A percentile compares a stretch with the other conserved stretches of the same genome.
phyloP scores from a whole-genome alignment of 2,888 invertebrate species.

The Spialia ferax region DNA sequence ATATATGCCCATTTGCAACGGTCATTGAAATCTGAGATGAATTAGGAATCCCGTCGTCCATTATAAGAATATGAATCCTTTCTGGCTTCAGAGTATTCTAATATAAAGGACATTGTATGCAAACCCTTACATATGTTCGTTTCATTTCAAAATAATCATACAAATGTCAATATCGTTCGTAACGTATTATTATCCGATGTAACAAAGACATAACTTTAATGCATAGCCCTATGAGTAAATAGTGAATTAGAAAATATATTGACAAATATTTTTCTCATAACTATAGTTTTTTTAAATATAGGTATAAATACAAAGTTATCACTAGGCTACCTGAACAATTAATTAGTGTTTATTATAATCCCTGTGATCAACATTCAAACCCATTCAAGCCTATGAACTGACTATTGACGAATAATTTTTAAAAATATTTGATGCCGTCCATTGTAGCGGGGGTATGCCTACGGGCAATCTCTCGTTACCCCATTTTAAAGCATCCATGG shows the following conservation, averaged over 20 bases:
- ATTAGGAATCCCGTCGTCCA: slow-evolving; percentile 3
- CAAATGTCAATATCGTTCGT: slow-evolving; percentile 14
- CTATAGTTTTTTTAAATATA: too few relatives aligned
- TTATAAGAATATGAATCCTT: slow-evolving; percentile 12
- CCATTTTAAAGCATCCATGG: too few relatives aligned
- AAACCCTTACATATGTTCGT: slow-evolving; percentile 17
- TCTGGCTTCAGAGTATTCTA: slow-evolving; percentile 14
- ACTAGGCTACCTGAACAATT: too few relatives aligned
- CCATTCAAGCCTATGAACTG: too few relatives aligned
- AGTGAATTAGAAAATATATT: too few relatives aligned
- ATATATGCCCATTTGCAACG: slow-evolving; percentile 3
- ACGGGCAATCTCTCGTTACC: not conserved
- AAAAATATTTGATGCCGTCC: too few relatives aligned
- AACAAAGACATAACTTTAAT: slow-evolving; percentile 3
- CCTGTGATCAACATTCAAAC: too few relatives aligned
- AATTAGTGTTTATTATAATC: too few relatives aligned
- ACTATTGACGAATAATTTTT: too few relatives aligned
- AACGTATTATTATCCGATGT: slow-evolving; percentile 6
- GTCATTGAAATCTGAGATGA: not conserved
- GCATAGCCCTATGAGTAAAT: not conserved
- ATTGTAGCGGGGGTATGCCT: too few relatives aligned
- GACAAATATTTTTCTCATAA: too few relatives aligned
- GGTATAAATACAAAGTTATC: too few relatives aligned
- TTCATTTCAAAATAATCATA: slow-evolving; percentile 18
- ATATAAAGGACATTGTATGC: slow-evolving; percentile 14